Evolutionary conservation across 2,113 vertebrate genomes (phyloP), one percentile per base, ranked within the genome.

Genomic region (Carlito syrichta): DNA sequence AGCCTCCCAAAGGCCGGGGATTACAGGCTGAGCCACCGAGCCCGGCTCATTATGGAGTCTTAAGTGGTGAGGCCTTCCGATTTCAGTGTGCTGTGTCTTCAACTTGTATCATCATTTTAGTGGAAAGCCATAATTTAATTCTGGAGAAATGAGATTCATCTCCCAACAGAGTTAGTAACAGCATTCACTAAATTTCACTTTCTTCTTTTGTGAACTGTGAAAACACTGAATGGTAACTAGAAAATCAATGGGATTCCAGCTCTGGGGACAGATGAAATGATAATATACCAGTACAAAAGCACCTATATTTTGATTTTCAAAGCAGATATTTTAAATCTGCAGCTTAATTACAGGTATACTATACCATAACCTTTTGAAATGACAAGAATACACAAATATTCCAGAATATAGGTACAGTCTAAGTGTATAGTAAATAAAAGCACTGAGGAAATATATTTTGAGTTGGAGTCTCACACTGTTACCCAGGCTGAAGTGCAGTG

Each of bases 381-480:
- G 97, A 97, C 93, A 96, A 97, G 96, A 98, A 58, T 95, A 97
- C 97, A 98, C 96, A 94, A 97, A 97, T 96, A 95, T 88, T 97
- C 98, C 97, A 98, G 97, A 97, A 98, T 97, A 97, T 97, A 96
- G 97, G 97, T 97, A 98, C 97, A 98, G 97, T 97, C 97, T 98
- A 98, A 98, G 98, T 98, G 97, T 95, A 97, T 97, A 97, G 95
- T 98, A 92, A 96, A 98, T 97, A 97, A 96, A 97, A 88, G 96
- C 19, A 98, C 97, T 92, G 94, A 93, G n/a, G n/a, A n/a, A n/a
- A n/a, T n/a, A n/a, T n/a, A n/a, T n/a, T n/a, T n/a, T n/a, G n/a
- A n/a, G n/a, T n/a, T n/a, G n/a, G n/a, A n/a, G n/a, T n/a, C n/a
- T n/a, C n/a, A n/a, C n/a, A n/a, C n/a, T n/a, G n/a, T n/a, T n/a